phyloP scores from a whole-genome alignment of 2,888 invertebrate species.

The Muscina levida region DNA sequence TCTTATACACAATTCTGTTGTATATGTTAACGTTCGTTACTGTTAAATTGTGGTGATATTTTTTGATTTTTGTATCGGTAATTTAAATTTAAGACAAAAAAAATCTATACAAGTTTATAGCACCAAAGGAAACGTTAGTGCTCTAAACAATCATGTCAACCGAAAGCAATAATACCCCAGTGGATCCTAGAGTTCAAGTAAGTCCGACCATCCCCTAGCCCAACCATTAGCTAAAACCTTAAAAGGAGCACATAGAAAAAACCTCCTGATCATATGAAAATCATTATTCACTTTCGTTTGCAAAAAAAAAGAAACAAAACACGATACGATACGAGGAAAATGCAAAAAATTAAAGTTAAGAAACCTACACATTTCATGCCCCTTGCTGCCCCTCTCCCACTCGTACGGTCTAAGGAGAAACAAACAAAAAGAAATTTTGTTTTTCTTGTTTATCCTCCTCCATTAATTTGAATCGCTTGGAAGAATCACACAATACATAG shows the following conservation, averaged over 20 bases:
- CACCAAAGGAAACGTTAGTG: conserved; percentile 31
- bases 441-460: not conserved
- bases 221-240: too few species aligned
- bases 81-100: not conserved
- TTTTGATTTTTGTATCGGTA: not conserved
- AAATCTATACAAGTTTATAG: conserved; percentile 14
- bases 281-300: conserved; percentile 19
- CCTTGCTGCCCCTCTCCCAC: not conserved
- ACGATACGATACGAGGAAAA: too few species aligned
- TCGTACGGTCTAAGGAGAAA: not conserved
- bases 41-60: conserved; percentile 21
- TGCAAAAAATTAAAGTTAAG: not conserved
- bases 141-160: conserved; percentile 74
- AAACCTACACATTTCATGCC: conserved; percentile 17
- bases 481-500: too few species aligned
- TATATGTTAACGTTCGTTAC: too few species aligned
- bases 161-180: conserved; percentile 83
- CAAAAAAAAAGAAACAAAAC: not conserved
- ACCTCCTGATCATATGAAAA: not conserved
- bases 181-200: conserved; percentile 91
- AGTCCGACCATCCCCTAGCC: too few species aligned
- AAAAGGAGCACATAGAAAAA: too few species aligned
- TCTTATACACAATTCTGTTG: too few species aligned
- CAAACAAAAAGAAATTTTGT: not conserved
- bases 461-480: not conserved